Conservation (phyloP, 2,888 invertebrate genomes). For the Melipona bicolor region DNA sequence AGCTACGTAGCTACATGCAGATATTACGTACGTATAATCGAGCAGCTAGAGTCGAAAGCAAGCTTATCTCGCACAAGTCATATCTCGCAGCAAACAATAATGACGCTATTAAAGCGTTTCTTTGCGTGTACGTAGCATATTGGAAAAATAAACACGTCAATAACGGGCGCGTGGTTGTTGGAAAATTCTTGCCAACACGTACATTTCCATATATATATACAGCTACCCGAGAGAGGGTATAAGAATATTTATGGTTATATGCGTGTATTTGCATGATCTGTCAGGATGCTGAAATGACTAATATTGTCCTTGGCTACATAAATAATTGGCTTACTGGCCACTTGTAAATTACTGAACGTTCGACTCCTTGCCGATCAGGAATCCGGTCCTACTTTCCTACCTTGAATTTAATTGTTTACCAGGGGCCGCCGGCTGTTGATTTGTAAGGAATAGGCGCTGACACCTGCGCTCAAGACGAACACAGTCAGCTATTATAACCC, state of each 20-base stretch:
- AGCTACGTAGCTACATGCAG: neutral
- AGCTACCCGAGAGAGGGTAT: too few species aligned
- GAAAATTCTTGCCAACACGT: slow-evolving; percentile 37
- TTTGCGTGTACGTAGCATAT: neutral
- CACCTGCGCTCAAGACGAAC: slow-evolving; percentile 42
- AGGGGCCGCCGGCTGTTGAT: slow-evolving; percentile 66
- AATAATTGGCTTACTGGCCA: slow-evolving; percentile 71
- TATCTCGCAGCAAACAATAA: slow-evolving; percentile 28
- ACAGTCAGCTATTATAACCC: neutral
- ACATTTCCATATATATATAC: neutral
- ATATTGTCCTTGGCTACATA: slow-evolving; percentile 62
- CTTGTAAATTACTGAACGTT: slow-evolving; percentile 52
- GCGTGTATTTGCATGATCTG: slow-evolving; percentile 24
- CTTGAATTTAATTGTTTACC: slow-evolving; percentile 39
- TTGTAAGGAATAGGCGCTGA: slow-evolving; percentile 70
- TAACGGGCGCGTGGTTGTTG: neutral
- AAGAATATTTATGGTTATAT: too few species aligned
- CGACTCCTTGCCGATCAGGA: slow-evolving; percentile 48
- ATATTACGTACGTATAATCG: neutral
- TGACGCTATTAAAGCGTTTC: slow-evolving; percentile 37
- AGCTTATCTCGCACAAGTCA: slow-evolving; percentile 33
- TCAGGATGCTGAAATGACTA: slow-evolving; percentile 35
- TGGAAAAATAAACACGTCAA: slow-evolving; percentile 28
- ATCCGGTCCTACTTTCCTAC: slow-evolving; percentile 62
- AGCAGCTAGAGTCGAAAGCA: slow-evolving; percentile 29